Conservation (phyloP, 2,888 invertebrate genomes). For the Eulithis prunata region DNA sequence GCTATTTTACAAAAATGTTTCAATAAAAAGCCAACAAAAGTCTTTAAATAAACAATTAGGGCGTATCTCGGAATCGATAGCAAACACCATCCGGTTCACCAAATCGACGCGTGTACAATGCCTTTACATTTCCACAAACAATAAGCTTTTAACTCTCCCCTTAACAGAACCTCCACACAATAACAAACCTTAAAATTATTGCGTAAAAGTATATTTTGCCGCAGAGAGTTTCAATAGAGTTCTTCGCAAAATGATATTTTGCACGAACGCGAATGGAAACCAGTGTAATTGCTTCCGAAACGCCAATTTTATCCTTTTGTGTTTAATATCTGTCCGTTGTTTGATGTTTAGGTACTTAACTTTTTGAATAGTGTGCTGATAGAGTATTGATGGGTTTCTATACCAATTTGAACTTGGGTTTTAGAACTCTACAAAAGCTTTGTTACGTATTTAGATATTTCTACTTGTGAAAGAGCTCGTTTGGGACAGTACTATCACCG, state of each 20-base stretch:
- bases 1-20: conserved; percentile 14
- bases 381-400: conserved; percentile 2
- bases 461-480: too few relatives aligned
- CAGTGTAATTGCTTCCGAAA: conserved; percentile 55
- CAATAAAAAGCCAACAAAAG: conserved; percentile 23
- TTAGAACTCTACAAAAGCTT: too few relatives aligned
- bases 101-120: conserved; percentile 48
- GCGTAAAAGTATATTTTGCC: conserved; percentile 14
- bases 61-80: conserved; percentile 36
- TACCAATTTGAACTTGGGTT: not conserved
- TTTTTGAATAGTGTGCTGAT: conserved; percentile 33
- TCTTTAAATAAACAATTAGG: conserved; percentile 33
- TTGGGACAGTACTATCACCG: too few relatives aligned
- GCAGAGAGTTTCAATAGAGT: conserved; percentile 11
- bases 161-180: conserved; percentile 15
- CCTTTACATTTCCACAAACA: conserved; percentile 44
- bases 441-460: too few relatives aligned
- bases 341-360: conserved; percentile 33
- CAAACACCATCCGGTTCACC: conserved; percentile 41
- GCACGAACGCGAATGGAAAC: conserved; percentile 50
- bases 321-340: conserved; percentile 43
- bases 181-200: conserved; percentile 5
- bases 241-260: conserved; percentile 47
- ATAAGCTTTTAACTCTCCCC: conserved; percentile 48
- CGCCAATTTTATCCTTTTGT: conserved; percentile 51